Evolutionary conservation across 1,140 invertebrate genomes (phyloP).

Genomic region (Eciton burchellii): DNA sequence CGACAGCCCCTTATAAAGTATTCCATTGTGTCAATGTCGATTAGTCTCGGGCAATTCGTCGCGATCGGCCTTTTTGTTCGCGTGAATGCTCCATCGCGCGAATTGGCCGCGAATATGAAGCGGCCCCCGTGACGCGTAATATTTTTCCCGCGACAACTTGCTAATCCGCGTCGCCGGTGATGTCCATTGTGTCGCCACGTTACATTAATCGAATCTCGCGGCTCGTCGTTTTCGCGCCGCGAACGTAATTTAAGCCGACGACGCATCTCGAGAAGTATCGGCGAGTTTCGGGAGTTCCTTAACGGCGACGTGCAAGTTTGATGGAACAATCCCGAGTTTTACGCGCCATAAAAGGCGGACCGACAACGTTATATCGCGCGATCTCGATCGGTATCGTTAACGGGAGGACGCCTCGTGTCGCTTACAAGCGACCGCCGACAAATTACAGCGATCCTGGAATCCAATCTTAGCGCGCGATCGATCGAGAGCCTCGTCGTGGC

Average conservation of each 20-base stretch:
- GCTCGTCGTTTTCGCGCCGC: slow-evolving; percentile 16
- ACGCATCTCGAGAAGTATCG: slow-evolving; percentile 9
- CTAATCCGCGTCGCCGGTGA: neutral
- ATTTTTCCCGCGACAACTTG: neutral
- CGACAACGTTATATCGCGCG: slow-evolving; percentile 41
- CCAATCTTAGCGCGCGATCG: neutral
- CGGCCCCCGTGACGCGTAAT: neutral
- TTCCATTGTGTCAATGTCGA: slow-evolving; percentile 17
- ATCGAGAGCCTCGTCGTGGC: neutral
- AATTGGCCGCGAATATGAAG: too few relatives aligned
- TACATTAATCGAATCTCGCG: slow-evolving; percentile 55
- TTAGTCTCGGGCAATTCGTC: slow-evolving; percentile 1
- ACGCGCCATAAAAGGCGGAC: slow-evolving; percentile 49
- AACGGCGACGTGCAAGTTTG: slow-evolving; percentile 44
- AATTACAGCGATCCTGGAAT: slow-evolving; percentile 27
- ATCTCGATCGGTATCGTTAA: slow-evolving; percentile 45
- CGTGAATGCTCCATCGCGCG: slow-evolving; percentile 16
- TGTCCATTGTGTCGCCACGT: neutral
- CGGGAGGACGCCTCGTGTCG: slow-evolving; percentile 8
- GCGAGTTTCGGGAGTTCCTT: slow-evolving; percentile 61
- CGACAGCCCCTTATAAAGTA: neutral
- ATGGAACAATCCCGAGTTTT: slow-evolving; percentile 57
- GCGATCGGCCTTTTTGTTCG: slow-evolving; percentile 19
- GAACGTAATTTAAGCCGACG: slow-evolving; percentile 53
- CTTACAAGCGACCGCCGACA: slow-evolving; percentile 1